phyloP scores from a whole-genome alignment of 2,113 vertebrate genomes.

The Anolis sagrei region DNA sequence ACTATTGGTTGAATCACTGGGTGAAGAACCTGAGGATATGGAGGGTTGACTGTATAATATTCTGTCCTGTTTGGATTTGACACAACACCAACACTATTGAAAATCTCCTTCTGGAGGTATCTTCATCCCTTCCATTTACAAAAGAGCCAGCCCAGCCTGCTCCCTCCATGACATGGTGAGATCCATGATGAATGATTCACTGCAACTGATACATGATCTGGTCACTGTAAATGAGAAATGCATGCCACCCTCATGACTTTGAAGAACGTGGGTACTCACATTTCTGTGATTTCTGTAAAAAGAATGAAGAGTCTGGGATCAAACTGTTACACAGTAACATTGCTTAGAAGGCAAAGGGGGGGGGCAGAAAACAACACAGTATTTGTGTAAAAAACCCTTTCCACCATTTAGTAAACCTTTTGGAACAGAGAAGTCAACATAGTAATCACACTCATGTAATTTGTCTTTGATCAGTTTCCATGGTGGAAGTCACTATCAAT shows the following conservation, averaged over 20 bases:
- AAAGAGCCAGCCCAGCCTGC: not conserved
- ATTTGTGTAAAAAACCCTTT: not conserved
- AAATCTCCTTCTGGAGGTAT: not conserved
- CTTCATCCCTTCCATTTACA: not conserved
- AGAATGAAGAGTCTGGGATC: not conserved
- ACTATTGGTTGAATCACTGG: too few relatives aligned
- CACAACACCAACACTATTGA: not conserved
- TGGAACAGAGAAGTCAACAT: not conserved
- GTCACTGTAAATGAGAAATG: not conserved
- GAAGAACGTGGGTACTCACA: not conserved
- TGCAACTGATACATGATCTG: not conserved
- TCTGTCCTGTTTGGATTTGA: not conserved
- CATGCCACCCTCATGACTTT: not conserved
- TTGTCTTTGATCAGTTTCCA: not conserved
- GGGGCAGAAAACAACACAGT: not conserved
- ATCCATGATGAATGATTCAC: not conserved
- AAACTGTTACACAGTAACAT: not conserved
- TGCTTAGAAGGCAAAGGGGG: not conserved
- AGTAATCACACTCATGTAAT: not conserved
- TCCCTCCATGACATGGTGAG: not conserved
- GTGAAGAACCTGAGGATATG: too few relatives aligned
- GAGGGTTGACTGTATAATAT: too few relatives aligned
- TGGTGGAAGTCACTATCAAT: not conserved
- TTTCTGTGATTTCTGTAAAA: not conserved
- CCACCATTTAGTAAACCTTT: not conserved